Evolutionary conservation across 2,113 vertebrate genomes (phyloP), one percentile per base, ranked within the genome.

Genomic region (Lichenostomus cassidix): DNA sequence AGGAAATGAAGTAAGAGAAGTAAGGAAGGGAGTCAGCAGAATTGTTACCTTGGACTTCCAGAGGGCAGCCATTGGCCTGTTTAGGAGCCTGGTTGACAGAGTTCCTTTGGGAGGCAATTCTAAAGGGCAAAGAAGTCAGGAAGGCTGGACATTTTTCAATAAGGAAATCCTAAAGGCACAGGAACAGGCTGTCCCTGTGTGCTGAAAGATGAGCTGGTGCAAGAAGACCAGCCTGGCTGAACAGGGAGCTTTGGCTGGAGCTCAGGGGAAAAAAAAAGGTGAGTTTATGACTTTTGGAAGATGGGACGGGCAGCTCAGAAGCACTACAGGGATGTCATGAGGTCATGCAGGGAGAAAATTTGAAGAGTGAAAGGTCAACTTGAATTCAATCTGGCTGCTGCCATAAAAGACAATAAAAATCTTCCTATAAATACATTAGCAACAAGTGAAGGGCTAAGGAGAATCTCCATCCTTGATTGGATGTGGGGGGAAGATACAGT

Each of bases 401-500:
- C 33, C 4, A 33, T 60, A 4, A 19, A 60, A 60, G 27, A 37
- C 12, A 33, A 7, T 37, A 23, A 12, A 46, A 46, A 6, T 33
- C 1, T 69, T 69, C 16, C 15, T 23, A 5, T 44, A 33, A 39
- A 44, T 53, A 24, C 19, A 16, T 20, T 5, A 21, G 4, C 19
- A 55, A 24, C 24, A 29, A 29, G 39, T 39, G 39, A 15, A 42
- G 29, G 12, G 13, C 41, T 35, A 22, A 64, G 58, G 21, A 80
- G 14, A 77, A 27, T 47, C 39, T 65, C 18, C 7, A 24, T 31
- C 21, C 24, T 52, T 46, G 64, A 6, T 17, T 59, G 44, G 33
- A 4, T 70, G 4, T 7, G 0, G 3, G 5, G 4, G 4, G 15
- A 3, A 19, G 31, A 37, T 6, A 25, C 2, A 4, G 15, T 41